These are phyloP conservation scores for Drosophila formosana DNA, from an alignment of 2,888 invertebrate genomes.

Conservation along the genomic window DNA sequence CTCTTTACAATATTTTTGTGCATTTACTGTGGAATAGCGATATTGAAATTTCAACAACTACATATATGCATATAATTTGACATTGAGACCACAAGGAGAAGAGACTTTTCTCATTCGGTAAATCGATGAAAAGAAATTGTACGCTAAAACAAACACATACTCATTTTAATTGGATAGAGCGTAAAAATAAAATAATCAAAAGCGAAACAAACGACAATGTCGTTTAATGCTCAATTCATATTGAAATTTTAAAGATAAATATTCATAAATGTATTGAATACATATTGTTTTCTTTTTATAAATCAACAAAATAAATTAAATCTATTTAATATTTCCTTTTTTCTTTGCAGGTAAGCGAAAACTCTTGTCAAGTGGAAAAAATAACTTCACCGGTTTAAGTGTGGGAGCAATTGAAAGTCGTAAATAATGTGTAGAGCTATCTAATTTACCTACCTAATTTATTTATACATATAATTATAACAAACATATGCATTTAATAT, in stretches of 20 bases:
- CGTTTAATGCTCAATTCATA: neutral
- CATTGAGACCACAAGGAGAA: neutral
- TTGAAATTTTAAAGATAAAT: conserved; percentile 16
- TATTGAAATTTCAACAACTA: conserved; percentile 18
- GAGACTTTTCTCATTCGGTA: conserved; percentile 24
- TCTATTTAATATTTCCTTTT: conserved; percentile 13
- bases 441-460: conserved; percentile 10
- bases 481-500: conserved; percentile 29
- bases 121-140: conserved; percentile 59
- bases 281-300: neutral
- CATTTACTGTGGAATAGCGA: conserved; percentile 39
- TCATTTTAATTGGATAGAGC: conserved; percentile 24
- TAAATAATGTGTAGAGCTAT: conserved; percentile 30
- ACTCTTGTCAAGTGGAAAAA: conserved; percentile 3
- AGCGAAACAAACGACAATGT: neutral
- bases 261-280: conserved; percentile 3
- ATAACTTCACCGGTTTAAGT: neutral
- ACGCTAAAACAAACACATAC: conserved; percentile 18
- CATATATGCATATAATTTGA: neutral
- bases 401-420: conserved; percentile 14
- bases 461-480: conserved; percentile 6
- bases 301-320: conserved; percentile 31
- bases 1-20: conserved; percentile 14
- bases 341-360: conserved; percentile 67
- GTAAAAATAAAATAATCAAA: neutral